Percentiles rank a stretch among this genome's conserved stretches.
Evolutionary conservation across 2,113 vertebrate species (phyloP).

Genomic region (Charina bottae): DNA sequence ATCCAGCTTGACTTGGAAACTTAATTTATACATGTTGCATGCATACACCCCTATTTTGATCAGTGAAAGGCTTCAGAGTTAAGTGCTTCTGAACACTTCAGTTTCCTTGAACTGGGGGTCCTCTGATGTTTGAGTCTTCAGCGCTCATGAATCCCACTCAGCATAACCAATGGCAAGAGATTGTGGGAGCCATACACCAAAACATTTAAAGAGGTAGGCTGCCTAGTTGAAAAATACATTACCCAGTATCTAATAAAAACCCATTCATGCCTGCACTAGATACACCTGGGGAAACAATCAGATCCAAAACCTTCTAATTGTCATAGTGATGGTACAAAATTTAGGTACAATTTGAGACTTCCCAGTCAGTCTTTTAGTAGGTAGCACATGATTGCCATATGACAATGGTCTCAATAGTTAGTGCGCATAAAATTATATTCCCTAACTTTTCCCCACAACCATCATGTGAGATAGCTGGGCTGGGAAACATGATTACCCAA

Average conservation of each 20-base stretch:
- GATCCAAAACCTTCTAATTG: neutral
- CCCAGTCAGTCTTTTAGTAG: neutral
- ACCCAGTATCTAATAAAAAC: neutral
- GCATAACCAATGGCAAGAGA: neutral
- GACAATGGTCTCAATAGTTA: neutral
- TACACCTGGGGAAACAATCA: neutral
- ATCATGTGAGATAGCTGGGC: neutral
- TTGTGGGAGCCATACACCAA: neutral
- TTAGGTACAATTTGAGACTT: neutral
- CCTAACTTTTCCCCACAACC: neutral
- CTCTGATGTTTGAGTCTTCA: neutral
- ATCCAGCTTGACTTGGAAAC: neutral
- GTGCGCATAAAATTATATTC: neutral
- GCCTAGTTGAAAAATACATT: neutral
- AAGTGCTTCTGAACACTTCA: neutral
- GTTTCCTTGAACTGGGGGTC: neutral
- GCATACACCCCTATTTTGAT: neutral
- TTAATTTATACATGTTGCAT: neutral
- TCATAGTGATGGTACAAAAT: neutral
- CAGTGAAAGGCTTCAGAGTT: neutral
- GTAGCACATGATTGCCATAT: neutral
- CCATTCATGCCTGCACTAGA: neutral
- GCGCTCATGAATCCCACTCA: neutral
- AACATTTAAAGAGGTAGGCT: neutral
- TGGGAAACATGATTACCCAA: neutral